phyloP scores from a whole-genome alignment of 2,797 vertebrate species.

The Potorous gilbertii region DNA sequence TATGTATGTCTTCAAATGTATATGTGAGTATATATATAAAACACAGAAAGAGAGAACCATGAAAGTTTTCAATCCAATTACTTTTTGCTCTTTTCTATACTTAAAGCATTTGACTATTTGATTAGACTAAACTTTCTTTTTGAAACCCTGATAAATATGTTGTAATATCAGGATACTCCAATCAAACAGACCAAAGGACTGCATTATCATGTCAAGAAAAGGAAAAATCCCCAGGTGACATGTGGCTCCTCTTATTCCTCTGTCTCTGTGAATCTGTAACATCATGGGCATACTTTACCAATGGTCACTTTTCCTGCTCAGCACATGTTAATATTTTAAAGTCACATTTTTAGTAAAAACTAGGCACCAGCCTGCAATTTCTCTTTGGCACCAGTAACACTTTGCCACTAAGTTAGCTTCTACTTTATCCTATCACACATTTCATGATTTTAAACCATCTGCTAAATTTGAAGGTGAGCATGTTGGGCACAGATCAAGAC shows the following conservation, averaged over 20 bases:
- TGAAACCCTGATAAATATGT: slow-evolving; percentile 47
- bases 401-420: slow-evolving; percentile 46
- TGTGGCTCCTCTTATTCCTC: not conserved
- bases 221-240: slow-evolving; percentile 77
- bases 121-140: not conserved
- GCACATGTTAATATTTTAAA: slow-evolving; percentile 11
- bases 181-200: slow-evolving; percentile 67
- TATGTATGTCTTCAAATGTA: too few species aligned
- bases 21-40: too few species aligned
- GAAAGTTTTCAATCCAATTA: not conserved
- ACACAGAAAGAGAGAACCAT: not conserved
- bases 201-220: slow-evolving; percentile 63
- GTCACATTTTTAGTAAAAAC: not conserved
- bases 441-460: slow-evolving; percentile 14
- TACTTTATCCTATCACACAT: slow-evolving; percentile 6
- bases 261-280: slow-evolving; percentile 10
- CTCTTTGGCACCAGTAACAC: not conserved
- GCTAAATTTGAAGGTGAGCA: not conserved
- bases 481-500: not conserved
- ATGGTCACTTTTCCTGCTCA: slow-evolving; percentile 21
- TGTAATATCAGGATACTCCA: slow-evolving; percentile 62
- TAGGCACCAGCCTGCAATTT: not conserved
- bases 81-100: slow-evolving; percentile 10
- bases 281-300: slow-evolving; percentile 41
- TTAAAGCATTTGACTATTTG: slow-evolving; percentile 25